These are phyloP conservation scores for Phortica magna DNA, from an alignment of 2,888 invertebrate species.

Conservation along the genomic window DNA sequence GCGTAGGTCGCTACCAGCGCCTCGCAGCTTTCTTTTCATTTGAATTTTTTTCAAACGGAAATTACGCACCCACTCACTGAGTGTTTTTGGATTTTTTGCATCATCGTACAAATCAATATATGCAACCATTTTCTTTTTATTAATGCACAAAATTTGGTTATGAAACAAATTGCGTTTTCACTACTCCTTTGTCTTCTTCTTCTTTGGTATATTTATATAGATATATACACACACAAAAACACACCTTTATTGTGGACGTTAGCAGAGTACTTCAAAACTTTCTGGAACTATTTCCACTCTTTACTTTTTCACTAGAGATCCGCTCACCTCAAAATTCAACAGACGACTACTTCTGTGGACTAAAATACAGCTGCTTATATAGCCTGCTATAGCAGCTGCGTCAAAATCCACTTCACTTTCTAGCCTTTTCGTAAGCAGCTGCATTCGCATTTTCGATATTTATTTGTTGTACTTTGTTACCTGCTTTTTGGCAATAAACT, in stretches of 20 bases:
- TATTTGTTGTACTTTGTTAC: background rate
- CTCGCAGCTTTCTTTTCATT: slow-evolving; percentile 78
- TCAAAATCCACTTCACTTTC: background rate
- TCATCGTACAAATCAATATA: slow-evolving; percentile 58
- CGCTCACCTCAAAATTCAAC: slow-evolving; percentile 6
- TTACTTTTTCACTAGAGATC: slow-evolving; percentile 5
- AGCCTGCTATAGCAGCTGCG: slow-evolving; percentile 4
- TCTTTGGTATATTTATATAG: slow-evolving; percentile 7
- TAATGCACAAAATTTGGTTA: background rate
- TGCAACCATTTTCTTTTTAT: slow-evolving; percentile 59
- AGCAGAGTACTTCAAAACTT: background rate
- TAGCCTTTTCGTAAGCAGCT: background rate
- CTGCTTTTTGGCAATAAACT: background rate
- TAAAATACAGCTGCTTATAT: background rate
- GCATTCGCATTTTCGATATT: background rate
- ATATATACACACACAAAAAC: slow-evolving; percentile 9
- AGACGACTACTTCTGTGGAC: background rate
- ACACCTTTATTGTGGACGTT: slow-evolving; percentile 18
- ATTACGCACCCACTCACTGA: slow-evolving; percentile 80
- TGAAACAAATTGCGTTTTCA: background rate
- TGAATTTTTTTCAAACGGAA: slow-evolving; percentile 80
- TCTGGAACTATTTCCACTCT: background rate
- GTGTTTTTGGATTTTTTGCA: slow-evolving; percentile 64
- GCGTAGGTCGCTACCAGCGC: slow-evolving; percentile 79
- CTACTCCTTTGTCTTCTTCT: slow-evolving; percentile 9